A percentile compares a stretch with the other conserved stretches of the same genome.
These are phyloP conservation scores for Psephotus haematonotus DNA, from an alignment of 2,113 vertebrate species.

Conservation along the genomic window DNA sequence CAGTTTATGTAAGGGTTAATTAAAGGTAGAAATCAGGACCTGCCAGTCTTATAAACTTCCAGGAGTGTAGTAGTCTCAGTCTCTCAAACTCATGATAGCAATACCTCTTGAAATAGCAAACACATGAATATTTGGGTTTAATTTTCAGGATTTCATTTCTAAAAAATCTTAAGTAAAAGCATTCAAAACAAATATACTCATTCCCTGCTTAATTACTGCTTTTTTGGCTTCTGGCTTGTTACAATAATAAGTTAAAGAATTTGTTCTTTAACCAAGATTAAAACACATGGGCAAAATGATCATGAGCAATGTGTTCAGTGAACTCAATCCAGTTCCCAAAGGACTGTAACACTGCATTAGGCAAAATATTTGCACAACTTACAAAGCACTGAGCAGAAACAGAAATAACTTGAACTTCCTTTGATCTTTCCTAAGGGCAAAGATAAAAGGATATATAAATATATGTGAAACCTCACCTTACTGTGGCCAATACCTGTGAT, in stretches of 20 bases:
- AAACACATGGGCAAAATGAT: not conserved
- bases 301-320: not conserved
- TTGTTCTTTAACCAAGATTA: not conserved
- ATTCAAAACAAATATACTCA: not conserved
- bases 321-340: not conserved
- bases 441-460: not conserved
- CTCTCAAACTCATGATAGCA: not conserved
- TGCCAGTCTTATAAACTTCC: not conserved
- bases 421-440: not conserved
- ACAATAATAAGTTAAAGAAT: not conserved
- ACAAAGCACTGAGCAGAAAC: not conserved
- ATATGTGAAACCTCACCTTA: not conserved
- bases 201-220: not conserved
- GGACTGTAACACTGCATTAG: not conserved
- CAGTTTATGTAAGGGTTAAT: not conserved
- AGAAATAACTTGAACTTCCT: not conserved
- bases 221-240: not conserved
- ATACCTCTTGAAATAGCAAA: not conserved
- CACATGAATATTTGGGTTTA: not conserved
- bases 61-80: not conserved
- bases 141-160: not conserved
- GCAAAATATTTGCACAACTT: conserved; percentile 48
- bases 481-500: not conserved
- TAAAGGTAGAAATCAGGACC: not conserved
- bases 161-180: not conserved